These are phyloP conservation scores for Chaetops frenatus DNA, from an alignment of 2,113 vertebrate species.

Conservation along the genomic window DNA sequence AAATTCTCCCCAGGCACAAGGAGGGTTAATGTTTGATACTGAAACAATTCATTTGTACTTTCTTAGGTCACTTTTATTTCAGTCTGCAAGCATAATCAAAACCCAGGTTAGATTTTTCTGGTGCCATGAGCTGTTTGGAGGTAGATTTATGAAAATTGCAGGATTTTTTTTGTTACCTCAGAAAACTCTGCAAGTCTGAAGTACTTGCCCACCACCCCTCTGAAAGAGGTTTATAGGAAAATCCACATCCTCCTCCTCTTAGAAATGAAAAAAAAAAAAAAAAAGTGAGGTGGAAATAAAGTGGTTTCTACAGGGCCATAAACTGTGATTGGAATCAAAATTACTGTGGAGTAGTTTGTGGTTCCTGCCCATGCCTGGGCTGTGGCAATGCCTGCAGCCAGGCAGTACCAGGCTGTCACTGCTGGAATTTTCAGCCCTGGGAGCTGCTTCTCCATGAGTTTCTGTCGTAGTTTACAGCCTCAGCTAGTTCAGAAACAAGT, in stretches of 20 bases:
- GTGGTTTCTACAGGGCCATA: slow-evolving; percentile 14
- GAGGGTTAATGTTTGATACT: not conserved
- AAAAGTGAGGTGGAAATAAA: not conserved
- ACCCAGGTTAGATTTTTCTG: not conserved
- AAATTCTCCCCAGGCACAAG: not conserved
- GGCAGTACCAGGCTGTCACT: not conserved
- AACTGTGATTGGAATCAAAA: not conserved
- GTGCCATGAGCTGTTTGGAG: not conserved
- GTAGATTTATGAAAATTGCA: not conserved
- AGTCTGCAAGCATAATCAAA: not conserved
- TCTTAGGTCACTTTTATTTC: not conserved
- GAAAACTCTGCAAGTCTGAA: not conserved
- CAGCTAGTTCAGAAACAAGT: not conserved
- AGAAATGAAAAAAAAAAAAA: not conserved
- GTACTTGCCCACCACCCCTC: not conserved
- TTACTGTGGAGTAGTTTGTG: not conserved
- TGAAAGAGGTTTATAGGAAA: not conserved
- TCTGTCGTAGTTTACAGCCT: not conserved
- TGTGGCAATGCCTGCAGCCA: not conserved
- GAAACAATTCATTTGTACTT: not conserved
- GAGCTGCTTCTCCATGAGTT: not conserved
- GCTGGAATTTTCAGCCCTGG: not conserved
- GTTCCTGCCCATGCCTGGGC: not conserved
- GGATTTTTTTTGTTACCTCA: not conserved
- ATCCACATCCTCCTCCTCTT: not conserved